Conservation (phyloP, 2,113 vertebrate genomes). For the Atractosteus spatula region DNA sequence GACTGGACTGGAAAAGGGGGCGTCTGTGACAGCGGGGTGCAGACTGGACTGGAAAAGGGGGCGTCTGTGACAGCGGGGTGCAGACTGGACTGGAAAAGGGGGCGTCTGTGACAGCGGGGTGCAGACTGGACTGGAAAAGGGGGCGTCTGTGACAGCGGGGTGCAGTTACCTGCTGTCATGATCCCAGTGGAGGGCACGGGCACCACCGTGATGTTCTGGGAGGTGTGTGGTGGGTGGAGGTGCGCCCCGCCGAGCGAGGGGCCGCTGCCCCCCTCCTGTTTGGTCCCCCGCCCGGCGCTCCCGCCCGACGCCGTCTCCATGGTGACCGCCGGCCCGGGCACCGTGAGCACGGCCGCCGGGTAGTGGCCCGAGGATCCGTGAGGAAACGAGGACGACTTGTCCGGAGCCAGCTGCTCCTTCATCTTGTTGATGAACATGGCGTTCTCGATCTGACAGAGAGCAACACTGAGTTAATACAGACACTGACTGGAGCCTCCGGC, state of each 20-base stretch:
- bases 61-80: no score
- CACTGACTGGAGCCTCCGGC: no score
- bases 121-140: no score
- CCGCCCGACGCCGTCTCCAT: conserved; percentile 68
- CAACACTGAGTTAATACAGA: no score
- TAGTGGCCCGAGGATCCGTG: conserved; percentile 77
- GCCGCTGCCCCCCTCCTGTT: conserved; percentile 75
- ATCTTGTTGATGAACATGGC: conserved; percentile 97
- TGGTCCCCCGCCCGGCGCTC: conserved; percentile 75
- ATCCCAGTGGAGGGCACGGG: conserved; percentile 91
- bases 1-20: no score
- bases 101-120: no score
- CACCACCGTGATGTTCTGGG: conserved; percentile 93
- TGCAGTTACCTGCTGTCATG: conserved; percentile 84
- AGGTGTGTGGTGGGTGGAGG: conserved; percentile 81
- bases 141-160: no score
- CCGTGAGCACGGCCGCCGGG: conserved; percentile 86
- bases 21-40: no score
- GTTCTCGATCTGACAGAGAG: conserved; percentile 81
- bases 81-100: no score
- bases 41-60: no score
- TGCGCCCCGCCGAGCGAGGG: conserved; percentile 68
- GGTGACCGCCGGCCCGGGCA: conserved; percentile 76
- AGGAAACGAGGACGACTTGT: conserved; percentile 82
- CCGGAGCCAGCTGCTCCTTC: conserved; percentile 91